These are phyloP conservation scores for Chloroclystis v-ata DNA, from an alignment of 2,888 invertebrate species.

Conservation along the genomic window DNA sequence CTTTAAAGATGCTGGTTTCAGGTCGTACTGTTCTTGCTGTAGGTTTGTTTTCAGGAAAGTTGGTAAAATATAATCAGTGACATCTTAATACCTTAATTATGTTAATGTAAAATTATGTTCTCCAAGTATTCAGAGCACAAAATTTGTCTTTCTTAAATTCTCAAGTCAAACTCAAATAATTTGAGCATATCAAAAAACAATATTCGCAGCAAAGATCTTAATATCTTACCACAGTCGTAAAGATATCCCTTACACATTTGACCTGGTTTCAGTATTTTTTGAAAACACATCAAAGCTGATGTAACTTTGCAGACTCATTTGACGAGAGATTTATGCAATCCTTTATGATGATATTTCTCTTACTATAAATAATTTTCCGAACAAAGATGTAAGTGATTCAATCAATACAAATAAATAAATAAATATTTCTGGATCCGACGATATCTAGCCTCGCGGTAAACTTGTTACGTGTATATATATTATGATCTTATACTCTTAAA, in stretches of 20 bases:
- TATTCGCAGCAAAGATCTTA: constrained; percentile 19
- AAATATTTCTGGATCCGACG: no score
- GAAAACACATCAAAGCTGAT: constrained; percentile 25
- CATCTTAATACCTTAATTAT: no score
- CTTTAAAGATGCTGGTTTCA: no score
- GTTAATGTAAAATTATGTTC: no score
- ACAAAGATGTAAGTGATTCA: neutral
- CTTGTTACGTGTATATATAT: no score
- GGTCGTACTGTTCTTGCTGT: no score
- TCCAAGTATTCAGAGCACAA: neutral
- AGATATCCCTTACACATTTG: constrained; percentile 22
- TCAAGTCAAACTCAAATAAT: constrained; percentile 7
- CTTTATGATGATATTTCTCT: constrained; percentile 8
- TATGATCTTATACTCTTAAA: no score
- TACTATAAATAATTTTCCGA: neutral
- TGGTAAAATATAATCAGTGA: no score
- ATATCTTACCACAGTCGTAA: constrained; percentile 24
- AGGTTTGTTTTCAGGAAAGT: no score
- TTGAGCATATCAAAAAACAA: constrained; percentile 14
- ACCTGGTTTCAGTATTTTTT: constrained; percentile 28
- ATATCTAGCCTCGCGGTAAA: no score
- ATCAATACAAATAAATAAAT: no score
- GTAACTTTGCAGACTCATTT: constrained; percentile 15
- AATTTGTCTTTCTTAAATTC: neutral
- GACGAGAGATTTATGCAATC: constrained; percentile 13